A percentile compares a stretch with the other conserved stretches of the same genome.
phyloP scores from a whole-genome alignment of 2,888 invertebrate genomes.

The Caenorhabditis becei region DNA sequence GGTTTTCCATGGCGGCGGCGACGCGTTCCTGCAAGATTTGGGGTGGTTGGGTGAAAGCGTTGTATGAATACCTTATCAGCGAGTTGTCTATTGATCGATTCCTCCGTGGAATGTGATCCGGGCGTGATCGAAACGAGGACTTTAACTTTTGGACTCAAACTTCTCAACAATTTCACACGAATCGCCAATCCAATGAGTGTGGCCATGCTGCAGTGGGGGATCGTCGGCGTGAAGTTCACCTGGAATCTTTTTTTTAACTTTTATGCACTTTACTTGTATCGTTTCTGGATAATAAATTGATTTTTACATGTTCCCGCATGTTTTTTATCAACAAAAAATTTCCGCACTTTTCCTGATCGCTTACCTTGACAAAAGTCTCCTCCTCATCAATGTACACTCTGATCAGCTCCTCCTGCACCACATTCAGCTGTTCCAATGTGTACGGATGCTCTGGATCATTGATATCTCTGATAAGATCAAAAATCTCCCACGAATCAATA shows the following conservation, averaged over 20 bases:
- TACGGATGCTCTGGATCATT: constrained; percentile 98
- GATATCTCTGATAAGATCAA: constrained; percentile 92
- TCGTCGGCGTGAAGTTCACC: constrained; percentile 92
- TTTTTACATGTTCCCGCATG: not conserved
- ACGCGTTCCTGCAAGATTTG: constrained; percentile 88
- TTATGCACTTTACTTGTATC: not conserved
- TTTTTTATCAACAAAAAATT: not conserved
- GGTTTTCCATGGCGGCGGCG: constrained; percentile 96
- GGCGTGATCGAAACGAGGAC: constrained; percentile 85
- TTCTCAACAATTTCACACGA: constrained; percentile 91
- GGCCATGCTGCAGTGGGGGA: constrained; percentile 99
- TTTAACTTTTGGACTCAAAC: constrained; percentile 86
- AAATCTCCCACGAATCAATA: constrained; percentile 80
- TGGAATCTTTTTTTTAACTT: too few relatives aligned
- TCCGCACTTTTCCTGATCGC: too few relatives aligned
- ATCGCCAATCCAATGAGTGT: constrained; percentile 94
- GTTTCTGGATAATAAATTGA: constrained; percentile 1
- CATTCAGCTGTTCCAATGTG: constrained; percentile 94
- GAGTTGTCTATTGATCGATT: constrained; percentile 95
- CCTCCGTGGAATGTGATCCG: constrained; percentile 93
- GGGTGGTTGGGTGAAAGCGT: not conserved
- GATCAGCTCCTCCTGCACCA: constrained; percentile 87
- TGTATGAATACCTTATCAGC: constrained; percentile 87
- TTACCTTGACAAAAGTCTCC: constrained; percentile 75
- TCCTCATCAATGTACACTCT: constrained; percentile 68